phyloP scores from a whole-genome alignment of 2,797 vertebrate genomes.

The Phrynocephalus vlangalii region DNA sequence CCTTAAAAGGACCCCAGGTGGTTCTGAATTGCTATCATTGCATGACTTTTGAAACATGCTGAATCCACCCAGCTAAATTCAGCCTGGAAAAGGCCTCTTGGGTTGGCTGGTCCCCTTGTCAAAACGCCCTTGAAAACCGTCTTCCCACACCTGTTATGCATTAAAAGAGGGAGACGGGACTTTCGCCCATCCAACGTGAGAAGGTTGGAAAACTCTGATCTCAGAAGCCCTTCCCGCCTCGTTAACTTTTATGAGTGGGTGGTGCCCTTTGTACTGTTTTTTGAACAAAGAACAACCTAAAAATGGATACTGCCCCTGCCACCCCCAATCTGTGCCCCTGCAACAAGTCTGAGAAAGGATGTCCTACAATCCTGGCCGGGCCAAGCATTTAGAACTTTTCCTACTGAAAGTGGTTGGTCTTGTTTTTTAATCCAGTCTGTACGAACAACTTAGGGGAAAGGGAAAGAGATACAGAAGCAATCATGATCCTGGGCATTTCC shows the following conservation, averaged over 20 bases:
- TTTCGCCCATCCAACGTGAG: constrained; percentile 11
- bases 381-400: no score
- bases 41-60: constrained; percentile 31
- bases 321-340: background rate
- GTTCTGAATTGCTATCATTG: background rate
- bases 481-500: no score
- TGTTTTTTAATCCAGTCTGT: background rate
- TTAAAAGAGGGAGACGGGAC: constrained; percentile 38
- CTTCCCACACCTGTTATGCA: constrained; percentile 58
- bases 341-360: accelerated
- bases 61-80: background rate
- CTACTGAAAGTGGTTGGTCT: background rate
- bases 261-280: constrained; percentile 17
- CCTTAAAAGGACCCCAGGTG: no score
- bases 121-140: constrained; percentile 33
- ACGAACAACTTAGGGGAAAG: background rate
- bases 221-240: constrained; percentile 47
- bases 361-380: background rate
- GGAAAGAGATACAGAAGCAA: background rate
- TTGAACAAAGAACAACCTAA: background rate
- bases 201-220: background rate
- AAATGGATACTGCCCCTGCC: background rate
- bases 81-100: background rate
- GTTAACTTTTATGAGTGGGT: constrained; percentile 34
- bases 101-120: background rate